phyloP scores from a whole-genome alignment of 2,797 vertebrate species.

The Toxotes lorentzi region DNA sequence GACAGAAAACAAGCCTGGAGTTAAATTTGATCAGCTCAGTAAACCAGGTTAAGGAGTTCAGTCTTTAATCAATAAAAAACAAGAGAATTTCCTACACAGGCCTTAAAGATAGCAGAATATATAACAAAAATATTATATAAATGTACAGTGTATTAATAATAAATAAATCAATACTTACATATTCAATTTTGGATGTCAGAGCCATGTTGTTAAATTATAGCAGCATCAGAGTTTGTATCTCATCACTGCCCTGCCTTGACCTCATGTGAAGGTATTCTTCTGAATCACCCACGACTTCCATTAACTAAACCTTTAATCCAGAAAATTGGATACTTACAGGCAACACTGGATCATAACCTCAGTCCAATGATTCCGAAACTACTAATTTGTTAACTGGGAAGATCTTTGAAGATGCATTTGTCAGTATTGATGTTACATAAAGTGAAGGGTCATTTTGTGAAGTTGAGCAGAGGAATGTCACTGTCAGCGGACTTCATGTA shows the following conservation, averaged over 20 bases:
- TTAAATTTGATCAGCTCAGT: constrained; percentile 3
- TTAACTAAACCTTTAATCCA: constrained; percentile 55
- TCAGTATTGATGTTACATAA: constrained; percentile 41
- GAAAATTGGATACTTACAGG: constrained; percentile 47
- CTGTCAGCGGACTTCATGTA: constrained; percentile 27
- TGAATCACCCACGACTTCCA: constrained; percentile 34
- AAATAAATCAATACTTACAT: neutral
- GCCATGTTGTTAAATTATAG: constrained; percentile 4
- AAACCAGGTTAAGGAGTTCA: too few relatives aligned
- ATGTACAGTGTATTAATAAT: neutral
- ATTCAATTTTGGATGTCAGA: neutral
- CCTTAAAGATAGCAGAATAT: too few relatives aligned
- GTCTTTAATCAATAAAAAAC: too few relatives aligned
- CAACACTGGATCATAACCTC: constrained; percentile 49
- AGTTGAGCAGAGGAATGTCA: constrained; percentile 50
- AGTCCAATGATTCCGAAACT: constrained; percentile 27
- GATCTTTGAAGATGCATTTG: constrained; percentile 32
- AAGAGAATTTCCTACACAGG: too few relatives aligned
- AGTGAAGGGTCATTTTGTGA: constrained; percentile 36
- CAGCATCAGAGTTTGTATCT: neutral
- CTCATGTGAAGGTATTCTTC: neutral
- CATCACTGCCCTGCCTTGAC: neutral
- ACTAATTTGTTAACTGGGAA: constrained; percentile 27
- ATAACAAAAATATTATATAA: too few relatives aligned
- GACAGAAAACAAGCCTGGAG: constrained; percentile 2